These are phyloP conservation scores for Lepidostoma basale DNA, from an alignment of 1,140 invertebrate species.

Conservation along the genomic window DNA sequence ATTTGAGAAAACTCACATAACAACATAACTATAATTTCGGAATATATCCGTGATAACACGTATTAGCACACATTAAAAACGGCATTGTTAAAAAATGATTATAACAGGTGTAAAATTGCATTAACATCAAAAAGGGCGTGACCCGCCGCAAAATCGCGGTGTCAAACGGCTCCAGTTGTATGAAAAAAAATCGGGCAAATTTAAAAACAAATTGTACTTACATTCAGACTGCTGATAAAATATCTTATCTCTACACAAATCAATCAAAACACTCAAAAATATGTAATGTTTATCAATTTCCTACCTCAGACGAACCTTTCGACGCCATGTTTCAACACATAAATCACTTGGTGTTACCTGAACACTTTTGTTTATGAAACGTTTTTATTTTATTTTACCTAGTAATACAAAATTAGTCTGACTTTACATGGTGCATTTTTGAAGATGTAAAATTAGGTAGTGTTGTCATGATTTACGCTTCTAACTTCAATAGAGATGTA, in stretches of 20 bases:
- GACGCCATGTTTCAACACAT: conserved; percentile 44
- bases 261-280: conserved; percentile 28
- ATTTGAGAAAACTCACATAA: conserved; percentile 15
- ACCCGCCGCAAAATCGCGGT: conserved; percentile 9
- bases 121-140: conserved; percentile 36
- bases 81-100: conserved; percentile 10
- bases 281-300: conserved; percentile 30
- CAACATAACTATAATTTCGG: not conserved
- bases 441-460: too few relatives aligned
- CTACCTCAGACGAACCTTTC: conserved; percentile 43
- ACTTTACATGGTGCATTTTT: too few relatives aligned
- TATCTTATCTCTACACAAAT: conserved; percentile 35
- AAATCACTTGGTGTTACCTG: conserved; percentile 28
- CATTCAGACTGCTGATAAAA: conserved; percentile 26
- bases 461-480: too few relatives aligned
- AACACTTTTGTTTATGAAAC: conserved; percentile 12
- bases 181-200: conserved; percentile 1
- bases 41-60: conserved; percentile 1
- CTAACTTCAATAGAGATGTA: too few relatives aligned
- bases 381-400: conserved; percentile 1
- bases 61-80: not conserved
- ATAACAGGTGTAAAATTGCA: conserved; percentile 34
- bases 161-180: not conserved
- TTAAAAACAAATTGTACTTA: conserved; percentile 25
- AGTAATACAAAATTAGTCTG: too few relatives aligned